Evolutionary conservation across 2,888 invertebrate species (phyloP).

Genomic region (Phanerotoma sp.): DNA sequence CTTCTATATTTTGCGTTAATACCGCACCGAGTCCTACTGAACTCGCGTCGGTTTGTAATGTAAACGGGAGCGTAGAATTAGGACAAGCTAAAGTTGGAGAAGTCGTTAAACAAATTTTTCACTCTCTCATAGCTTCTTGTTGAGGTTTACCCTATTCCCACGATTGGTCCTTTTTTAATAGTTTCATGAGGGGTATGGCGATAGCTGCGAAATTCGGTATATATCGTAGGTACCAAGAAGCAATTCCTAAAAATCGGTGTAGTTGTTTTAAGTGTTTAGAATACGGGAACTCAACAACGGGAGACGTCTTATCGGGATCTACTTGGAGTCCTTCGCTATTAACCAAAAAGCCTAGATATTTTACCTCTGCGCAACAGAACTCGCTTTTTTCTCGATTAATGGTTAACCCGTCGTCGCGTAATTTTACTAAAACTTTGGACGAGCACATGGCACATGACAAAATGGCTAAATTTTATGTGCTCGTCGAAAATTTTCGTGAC

Average conservation of each 20-base stretch:
- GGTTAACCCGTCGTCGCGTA: constrained; percentile 13
- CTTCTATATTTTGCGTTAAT: constrained; percentile 31
- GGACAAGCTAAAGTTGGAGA: constrained; percentile 32
- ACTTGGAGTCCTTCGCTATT: constrained; percentile 33
- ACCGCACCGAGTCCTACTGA: constrained; percentile 26
- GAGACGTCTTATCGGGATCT: constrained; percentile 27
- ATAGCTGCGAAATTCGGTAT: constrained; percentile 34
- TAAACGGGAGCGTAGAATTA: constrained; percentile 24
- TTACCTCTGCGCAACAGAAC: constrained; percentile 31
- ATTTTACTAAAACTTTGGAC: constrained; percentile 6
- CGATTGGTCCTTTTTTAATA: constrained; percentile 26
- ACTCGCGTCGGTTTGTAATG: constrained; percentile 29
- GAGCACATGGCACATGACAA: too few species aligned
- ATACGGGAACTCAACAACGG: constrained; percentile 29
- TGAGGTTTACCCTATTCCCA: constrained; percentile 16
- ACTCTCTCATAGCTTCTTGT: constrained; percentile 1
- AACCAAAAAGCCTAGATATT: constrained; percentile 42
- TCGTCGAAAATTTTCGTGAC: constrained; percentile 30
- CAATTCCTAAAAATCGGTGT: constrained; percentile 41
- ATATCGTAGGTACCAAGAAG: constrained; percentile 43
- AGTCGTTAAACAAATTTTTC: constrained; percentile 14
- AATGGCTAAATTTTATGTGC: constrained; percentile 24
- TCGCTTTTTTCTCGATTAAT: constrained; percentile 30
- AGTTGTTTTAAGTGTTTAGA: constrained; percentile 35
- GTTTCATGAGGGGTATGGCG: constrained; percentile 31